These are phyloP conservation scores for Candoia aspera DNA, from an alignment of 2,113 vertebrate genomes.

Conservation along the genomic window DNA sequence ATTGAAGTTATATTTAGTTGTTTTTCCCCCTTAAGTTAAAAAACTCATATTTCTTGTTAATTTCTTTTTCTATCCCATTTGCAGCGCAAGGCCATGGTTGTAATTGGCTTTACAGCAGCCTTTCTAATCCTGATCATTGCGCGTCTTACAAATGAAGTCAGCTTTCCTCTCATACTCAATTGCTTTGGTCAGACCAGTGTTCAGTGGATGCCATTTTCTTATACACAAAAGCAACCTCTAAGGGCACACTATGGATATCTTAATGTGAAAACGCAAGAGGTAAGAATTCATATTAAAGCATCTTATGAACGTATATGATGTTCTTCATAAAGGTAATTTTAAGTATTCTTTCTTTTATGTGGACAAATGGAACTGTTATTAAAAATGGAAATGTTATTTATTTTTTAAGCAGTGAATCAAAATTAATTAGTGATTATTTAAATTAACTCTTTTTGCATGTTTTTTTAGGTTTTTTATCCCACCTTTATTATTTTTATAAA, in stretches of 20 bases:
- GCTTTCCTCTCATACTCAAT: conserved; percentile 84
- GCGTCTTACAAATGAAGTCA: conserved; percentile 86
- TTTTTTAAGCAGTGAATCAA: not conserved
- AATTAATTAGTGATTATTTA: not conserved
- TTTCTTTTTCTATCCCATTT: conserved; percentile 51
- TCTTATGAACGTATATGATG: not conserved
- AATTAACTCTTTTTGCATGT: not conserved
- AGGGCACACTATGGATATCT: conserved; percentile 88
- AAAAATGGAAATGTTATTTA: not conserved
- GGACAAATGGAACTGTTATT: not conserved
- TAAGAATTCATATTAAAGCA: conserved; percentile 70
- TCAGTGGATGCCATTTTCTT: conserved; percentile 82
- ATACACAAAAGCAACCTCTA: conserved; percentile 77
- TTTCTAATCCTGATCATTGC: conserved; percentile 87
- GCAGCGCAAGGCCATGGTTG: conserved; percentile 88
- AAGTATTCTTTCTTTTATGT: not conserved
- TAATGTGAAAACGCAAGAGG: conserved; percentile 90
- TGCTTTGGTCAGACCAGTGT: conserved; percentile 83
- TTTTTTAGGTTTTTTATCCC: no score
- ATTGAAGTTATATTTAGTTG: not conserved
- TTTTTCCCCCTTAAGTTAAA: not conserved
- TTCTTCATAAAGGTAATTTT: not conserved
- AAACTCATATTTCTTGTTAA: not conserved
- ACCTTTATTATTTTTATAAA: no score
- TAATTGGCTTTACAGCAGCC: conserved; percentile 80